A percentile compares a stretch with the other conserved stretches of the same genome.
phyloP scores from a whole-genome alignment of 1,140 invertebrate genomes.

The Octopus bimaculoides region DNA sequence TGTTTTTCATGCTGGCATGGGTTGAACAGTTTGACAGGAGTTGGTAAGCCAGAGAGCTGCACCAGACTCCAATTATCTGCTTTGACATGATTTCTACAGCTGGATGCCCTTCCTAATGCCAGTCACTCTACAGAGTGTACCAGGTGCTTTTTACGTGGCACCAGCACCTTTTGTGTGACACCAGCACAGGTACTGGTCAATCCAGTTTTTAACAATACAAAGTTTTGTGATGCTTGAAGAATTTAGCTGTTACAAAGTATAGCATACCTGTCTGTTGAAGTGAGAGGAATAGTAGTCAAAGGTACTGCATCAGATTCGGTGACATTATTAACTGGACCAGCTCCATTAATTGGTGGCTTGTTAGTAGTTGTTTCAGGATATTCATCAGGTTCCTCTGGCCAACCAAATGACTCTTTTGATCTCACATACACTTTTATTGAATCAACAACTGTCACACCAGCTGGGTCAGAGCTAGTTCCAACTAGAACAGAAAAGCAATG shows the following conservation, averaged over 20 bases:
- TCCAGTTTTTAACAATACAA: too few relatives aligned
- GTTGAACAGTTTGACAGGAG: too few relatives aligned
- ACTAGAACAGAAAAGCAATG: slow-evolving; percentile 54
- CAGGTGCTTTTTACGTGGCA: too few relatives aligned
- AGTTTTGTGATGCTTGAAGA: too few relatives aligned
- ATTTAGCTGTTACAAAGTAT: neutral
- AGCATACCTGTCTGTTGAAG: slow-evolving; percentile 51
- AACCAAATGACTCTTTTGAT: slow-evolving; percentile 92
- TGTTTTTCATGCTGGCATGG: too few relatives aligned
- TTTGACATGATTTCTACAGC: too few relatives aligned
- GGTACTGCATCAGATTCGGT: slow-evolving; percentile 25
- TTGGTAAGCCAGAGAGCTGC: too few relatives aligned
- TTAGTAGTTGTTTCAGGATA: slow-evolving; percentile 61
- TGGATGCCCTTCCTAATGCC: too few relatives aligned
- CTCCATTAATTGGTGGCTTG: slow-evolving; percentile 24
- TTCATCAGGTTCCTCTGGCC: slow-evolving; percentile 94
- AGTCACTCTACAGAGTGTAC: too few relatives aligned
- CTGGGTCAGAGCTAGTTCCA: slow-evolving; percentile 81
- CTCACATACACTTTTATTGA: slow-evolving; percentile 92
- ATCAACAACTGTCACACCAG: slow-evolving; percentile 87
- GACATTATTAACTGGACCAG: slow-evolving; percentile 15
- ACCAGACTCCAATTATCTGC: too few relatives aligned
- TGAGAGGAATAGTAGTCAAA: slow-evolving; percentile 47
- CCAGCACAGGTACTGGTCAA: too few relatives aligned
- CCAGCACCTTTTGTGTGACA: too few relatives aligned